Conservation (phyloP, 2,797 vertebrate species). For the Onychomys arenicola region DNA sequence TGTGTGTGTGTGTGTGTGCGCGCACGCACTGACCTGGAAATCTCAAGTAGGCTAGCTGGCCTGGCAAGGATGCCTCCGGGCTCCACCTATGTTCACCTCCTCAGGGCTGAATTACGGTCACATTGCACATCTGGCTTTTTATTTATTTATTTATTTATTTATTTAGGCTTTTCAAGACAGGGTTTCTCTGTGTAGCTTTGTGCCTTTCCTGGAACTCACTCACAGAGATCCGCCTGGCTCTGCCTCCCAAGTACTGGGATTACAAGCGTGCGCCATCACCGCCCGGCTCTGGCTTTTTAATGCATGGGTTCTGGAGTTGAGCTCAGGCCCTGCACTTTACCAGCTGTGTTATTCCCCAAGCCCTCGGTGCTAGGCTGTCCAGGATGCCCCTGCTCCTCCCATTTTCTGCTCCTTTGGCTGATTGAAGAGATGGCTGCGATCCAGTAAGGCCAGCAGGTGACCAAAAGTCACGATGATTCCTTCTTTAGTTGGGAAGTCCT, state of each 20-base stretch:
- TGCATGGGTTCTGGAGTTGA: background rate
- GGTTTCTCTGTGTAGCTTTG: no score
- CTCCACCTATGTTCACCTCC: background rate
- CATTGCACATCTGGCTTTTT: background rate
- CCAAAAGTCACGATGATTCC: background rate
- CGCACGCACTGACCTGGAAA: background rate
- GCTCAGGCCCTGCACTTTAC: background rate
- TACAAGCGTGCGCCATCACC: no score
- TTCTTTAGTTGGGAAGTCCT: background rate
- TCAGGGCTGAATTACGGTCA: background rate
- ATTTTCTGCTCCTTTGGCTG: background rate
- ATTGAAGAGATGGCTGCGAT: background rate
- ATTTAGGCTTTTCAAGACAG: no score
- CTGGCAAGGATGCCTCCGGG: background rate
- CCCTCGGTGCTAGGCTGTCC: background rate
- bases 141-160: no score
- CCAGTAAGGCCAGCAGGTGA: background rate
- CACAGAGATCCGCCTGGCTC: no score
- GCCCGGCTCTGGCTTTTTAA: background rate
- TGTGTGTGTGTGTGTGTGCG: no score
- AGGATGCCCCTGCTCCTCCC: rapidly evolving
- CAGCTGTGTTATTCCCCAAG: no score
- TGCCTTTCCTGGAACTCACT: no score
- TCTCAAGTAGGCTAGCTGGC: background rate
- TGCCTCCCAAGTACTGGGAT: no score